Base-by-base conservation (phyloP, 37 sponge, comb jelly and placozoan species). In the Geodia barretti region DNA sequence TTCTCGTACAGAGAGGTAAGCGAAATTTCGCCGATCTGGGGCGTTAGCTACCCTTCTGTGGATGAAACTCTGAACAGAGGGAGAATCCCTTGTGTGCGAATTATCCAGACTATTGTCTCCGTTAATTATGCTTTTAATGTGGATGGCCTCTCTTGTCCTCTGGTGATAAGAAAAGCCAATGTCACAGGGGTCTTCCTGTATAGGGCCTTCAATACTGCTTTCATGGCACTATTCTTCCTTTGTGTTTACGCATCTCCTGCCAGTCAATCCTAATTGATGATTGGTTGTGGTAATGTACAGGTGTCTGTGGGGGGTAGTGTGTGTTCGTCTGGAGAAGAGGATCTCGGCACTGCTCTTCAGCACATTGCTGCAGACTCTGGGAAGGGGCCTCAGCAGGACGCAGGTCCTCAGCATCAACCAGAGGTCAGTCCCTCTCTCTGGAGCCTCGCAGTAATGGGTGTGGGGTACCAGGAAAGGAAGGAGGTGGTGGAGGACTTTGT, bases 401-500 rank as follows among this genome's bases (percentile, higher is more conserved):
- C 11, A 17, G 54, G 11, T 47, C 54, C 54, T 14, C 54, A 47
- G 54, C 54, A 7, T 14, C 54, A 47, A 47, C 54, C 54, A 47
- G 54, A 47, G 54, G 54, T 47, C 54, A 47, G 54, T 68, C 31
- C 34, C 3, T 2, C 1, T 5, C 68, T 68, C 68, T 33, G 34
- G 20, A 64, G 60, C 60, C 60, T 58, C 60, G 60, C 17, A 20
- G 17, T n/a, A n/a, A n/a, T n/a, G n/a, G n/a, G n/a, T n/a, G n/a
- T n/a, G n/a, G n/a, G n/a, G n/a, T n/a, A n/a, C n/a, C n/a, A 47
- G 54, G 14, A 47, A 47, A 47, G 54, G 54, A 14, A 47, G 14
- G 98, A 98, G 68, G 94, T 98, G 23, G 92, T 98, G 36, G 98
- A 98, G 34, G 98, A 98, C 73, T 98, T 95, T 86, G 94, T 98